A percentile compares a stretch with the other conserved stretches of the same genome.
These are phyloP conservation scores for Conomelus anceps DNA, from an alignment of 2,888 invertebrate genomes.

Conservation along the genomic window DNA sequence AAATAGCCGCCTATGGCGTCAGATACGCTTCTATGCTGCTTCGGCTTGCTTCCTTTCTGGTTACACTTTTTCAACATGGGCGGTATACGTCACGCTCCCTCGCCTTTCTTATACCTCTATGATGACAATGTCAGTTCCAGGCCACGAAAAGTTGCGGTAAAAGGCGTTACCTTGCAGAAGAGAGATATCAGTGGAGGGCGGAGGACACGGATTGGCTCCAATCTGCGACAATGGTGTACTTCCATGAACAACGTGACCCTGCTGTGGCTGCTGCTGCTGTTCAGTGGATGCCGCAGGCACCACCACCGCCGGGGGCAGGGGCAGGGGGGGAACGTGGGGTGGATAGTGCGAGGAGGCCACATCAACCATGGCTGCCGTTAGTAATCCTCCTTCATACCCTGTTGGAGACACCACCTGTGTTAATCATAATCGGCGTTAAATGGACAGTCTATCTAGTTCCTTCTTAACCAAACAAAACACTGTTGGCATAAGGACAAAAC, in stretches of 20 bases:
- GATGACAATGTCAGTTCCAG: too few relatives aligned
- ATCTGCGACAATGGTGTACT: slow-evolving; percentile 83
- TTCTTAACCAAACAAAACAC: background rate
- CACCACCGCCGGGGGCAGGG: too few relatives aligned
- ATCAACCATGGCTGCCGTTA: slow-evolving; percentile 21
- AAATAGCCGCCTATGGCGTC: too few relatives aligned
- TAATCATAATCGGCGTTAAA: slow-evolving; percentile 19
- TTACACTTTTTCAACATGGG: too few relatives aligned
- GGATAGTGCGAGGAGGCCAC: slow-evolving; percentile 26
- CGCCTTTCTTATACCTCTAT: too few relatives aligned
- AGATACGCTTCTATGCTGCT: too few relatives aligned
- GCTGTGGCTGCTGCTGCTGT: slow-evolving; percentile 26
- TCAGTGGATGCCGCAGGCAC: slow-evolving; percentile 12
- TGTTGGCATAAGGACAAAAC: background rate
- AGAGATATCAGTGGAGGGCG: slow-evolving; percentile 43
- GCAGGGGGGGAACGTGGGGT: slow-evolving; percentile 28
- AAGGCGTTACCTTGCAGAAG: slow-evolving; percentile 45
- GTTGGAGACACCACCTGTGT: slow-evolving; percentile 48
- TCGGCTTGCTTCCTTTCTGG: too few relatives aligned
- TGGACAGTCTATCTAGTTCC: background rate
- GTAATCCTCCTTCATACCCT: slow-evolving; percentile 43
- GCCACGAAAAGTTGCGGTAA: too few relatives aligned
- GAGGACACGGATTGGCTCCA: slow-evolving; percentile 61
- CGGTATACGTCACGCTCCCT: too few relatives aligned
- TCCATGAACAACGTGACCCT: slow-evolving; percentile 58